phyloP scores from a whole-genome alignment of 1,140 invertebrate genomes.

The Aphis craccivora region DNA sequence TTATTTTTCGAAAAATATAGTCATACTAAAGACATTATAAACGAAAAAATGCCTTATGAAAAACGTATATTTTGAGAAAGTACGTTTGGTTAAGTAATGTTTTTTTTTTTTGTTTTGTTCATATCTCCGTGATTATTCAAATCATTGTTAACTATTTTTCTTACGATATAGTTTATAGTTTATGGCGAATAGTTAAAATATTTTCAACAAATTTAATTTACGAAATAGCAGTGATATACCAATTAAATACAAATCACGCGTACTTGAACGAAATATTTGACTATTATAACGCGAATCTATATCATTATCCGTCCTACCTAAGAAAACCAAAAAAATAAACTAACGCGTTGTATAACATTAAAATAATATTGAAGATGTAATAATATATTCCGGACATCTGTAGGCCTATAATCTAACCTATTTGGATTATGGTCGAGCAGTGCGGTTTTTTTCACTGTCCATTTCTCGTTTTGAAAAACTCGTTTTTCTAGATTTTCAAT shows the following conservation, averaged over 20 bases:
- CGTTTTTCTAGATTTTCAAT: not conserved
- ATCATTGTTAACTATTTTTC: not conserved
- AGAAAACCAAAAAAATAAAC: not conserved
- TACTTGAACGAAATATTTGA: not conserved
- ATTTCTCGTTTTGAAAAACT: slow-evolving; percentile 19
- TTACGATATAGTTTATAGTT: not conserved
- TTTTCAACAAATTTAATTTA: not conserved
- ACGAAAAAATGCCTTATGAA: no score
- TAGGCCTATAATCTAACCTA: not conserved
- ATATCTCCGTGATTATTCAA: not conserved
- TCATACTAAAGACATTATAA: not conserved
- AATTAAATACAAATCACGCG: not conserved
- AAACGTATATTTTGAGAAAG: no score
- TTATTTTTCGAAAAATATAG: not conserved
- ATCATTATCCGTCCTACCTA: not conserved
- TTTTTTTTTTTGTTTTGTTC: no score
- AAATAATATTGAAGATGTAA: not conserved
- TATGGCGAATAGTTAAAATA: not conserved
- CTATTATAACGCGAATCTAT: not conserved
- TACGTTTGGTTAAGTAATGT: no score
- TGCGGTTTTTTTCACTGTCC: not conserved
- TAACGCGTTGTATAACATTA: not conserved
- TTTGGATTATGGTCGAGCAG: not conserved
- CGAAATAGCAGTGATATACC: not conserved
- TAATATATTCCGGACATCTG: not conserved